Conservation (phyloP, 2,113 vertebrate species). For the Podiceps cristatus region DNA sequence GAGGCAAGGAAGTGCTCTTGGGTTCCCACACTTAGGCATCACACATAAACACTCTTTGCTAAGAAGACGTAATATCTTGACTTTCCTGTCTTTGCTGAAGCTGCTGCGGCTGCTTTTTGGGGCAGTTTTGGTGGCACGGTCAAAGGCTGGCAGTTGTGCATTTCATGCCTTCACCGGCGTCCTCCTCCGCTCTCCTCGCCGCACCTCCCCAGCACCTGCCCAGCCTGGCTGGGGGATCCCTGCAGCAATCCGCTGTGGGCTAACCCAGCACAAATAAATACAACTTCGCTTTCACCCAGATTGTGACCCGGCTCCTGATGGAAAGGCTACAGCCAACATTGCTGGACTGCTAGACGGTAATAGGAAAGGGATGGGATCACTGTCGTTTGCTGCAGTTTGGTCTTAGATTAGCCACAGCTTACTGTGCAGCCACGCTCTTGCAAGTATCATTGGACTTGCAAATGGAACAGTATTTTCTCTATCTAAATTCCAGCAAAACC, state of each 20-base stretch:
- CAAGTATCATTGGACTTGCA: neutral
- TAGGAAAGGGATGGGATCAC: neutral
- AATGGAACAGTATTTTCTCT: neutral
- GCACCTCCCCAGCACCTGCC: neutral
- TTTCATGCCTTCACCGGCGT: neutral
- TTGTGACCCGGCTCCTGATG: neutral
- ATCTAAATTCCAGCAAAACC: neutral
- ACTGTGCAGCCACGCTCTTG: neutral
- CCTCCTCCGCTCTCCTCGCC: neutral
- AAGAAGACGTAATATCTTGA: neutral
- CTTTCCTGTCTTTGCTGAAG: neutral
- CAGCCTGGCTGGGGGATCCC: neutral
- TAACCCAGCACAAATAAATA: neutral
- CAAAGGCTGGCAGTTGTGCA: neutral
- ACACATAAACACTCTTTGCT: neutral
- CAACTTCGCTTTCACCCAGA: neutral
- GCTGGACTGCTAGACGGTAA: neutral
- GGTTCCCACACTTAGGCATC: neutral
- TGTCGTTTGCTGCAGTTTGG: neutral
- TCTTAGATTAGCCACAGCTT: neutral
- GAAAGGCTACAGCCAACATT: neutral
- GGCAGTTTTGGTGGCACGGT: fast-evolving
- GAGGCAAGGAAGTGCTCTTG: neutral
- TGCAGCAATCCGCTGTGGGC: neutral
- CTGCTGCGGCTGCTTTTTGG: neutral